Conservation (phyloP, 2,888 invertebrate genomes). For the Cryptocephalus primarius region DNA sequence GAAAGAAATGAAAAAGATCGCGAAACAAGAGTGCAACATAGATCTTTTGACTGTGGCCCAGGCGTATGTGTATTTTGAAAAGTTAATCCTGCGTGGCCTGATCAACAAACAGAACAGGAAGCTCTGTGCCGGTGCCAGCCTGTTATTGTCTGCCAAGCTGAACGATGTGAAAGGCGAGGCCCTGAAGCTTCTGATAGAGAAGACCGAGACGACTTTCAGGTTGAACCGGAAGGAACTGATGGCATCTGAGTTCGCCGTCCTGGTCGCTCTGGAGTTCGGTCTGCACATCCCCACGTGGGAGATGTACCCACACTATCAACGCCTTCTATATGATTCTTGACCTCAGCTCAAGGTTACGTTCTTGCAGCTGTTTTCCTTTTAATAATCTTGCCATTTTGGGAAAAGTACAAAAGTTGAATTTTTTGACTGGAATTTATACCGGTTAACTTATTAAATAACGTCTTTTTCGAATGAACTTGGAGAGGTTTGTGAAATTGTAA, state of each 20-base stretch:
- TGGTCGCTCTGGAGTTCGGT: slow-evolving; percentile 90
- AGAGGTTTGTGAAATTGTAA: too few species aligned
- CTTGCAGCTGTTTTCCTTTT: neutral
- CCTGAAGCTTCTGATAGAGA: slow-evolving; percentile 81
- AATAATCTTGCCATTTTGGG: neutral
- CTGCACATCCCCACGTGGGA: slow-evolving; percentile 86
- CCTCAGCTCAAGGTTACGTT: slow-evolving; percentile 19
- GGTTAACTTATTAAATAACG: too few species aligned
- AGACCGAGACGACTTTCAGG: slow-evolving; percentile 83
- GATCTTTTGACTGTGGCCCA: slow-evolving; percentile 91
- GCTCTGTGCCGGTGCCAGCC: slow-evolving; percentile 88
- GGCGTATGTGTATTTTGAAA: slow-evolving; percentile 97
- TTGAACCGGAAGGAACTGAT: slow-evolving; percentile 84
- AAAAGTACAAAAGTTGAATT: neutral
- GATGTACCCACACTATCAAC: slow-evolving; percentile 90
- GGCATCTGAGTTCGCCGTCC: slow-evolving; percentile 85
- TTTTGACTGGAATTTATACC: too few species aligned
- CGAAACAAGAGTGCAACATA: slow-evolving; percentile 67
- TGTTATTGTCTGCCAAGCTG: slow-evolving; percentile 89
- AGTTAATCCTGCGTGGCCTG: slow-evolving; percentile 79
- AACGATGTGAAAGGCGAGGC: slow-evolving; percentile 92
- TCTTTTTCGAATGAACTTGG: too few species aligned
- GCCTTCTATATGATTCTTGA: slow-evolving; percentile 87
- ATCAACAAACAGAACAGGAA: slow-evolving; percentile 94
- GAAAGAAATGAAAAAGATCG: slow-evolving; percentile 89